These are phyloP conservation scores for Ditula angustiorana DNA, from an alignment of 2,888 invertebrate genomes.

Conservation along the genomic window DNA sequence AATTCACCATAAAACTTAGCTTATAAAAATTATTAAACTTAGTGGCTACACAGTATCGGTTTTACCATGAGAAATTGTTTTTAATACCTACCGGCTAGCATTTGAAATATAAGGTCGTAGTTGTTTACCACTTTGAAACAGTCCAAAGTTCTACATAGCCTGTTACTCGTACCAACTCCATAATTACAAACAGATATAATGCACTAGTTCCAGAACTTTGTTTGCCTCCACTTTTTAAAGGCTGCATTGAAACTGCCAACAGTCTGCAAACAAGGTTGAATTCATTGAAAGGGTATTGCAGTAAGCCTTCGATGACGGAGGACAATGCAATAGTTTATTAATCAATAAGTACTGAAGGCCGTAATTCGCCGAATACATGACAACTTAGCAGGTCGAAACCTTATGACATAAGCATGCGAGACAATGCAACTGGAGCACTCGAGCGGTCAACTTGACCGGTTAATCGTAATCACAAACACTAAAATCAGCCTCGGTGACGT, in stretches of 20 bases:
- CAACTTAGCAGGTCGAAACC: conserved; percentile 46
- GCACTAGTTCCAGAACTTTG: conserved; percentile 21
- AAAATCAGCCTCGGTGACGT: conserved; percentile 76
- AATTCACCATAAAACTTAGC: background rate
- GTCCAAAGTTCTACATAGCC: conserved; percentile 26
- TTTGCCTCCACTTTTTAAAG: conserved; percentile 19
- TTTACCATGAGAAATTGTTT: background rate
- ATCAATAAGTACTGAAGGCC: conserved; percentile 67
- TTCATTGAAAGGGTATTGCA: conserved; percentile 29
- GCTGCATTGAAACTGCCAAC: conserved; percentile 13
- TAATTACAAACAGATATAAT: conserved; percentile 22
- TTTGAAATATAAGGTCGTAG: background rate
- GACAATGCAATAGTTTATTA: conserved; percentile 56
- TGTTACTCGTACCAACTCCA: conserved; percentile 21
- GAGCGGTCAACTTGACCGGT: conserved; percentile 37
- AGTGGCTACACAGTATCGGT: background rate
- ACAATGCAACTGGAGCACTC: conserved; percentile 66
- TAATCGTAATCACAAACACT: conserved; percentile 51
- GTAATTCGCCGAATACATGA: conserved; percentile 49
- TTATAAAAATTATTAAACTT: background rate
- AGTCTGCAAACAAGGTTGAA: conserved; percentile 25
- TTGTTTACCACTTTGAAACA: conserved; percentile 20
- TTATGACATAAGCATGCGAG: conserved; percentile 55
- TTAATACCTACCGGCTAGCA: conserved; percentile 11
- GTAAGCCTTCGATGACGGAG: conserved; percentile 40